A percentile compares a stretch with the other conserved stretches of the same genome.
Evolutionary conservation across 2,888 invertebrate species (phyloP).

Genomic region (Euplagia quadripunctaria): DNA sequence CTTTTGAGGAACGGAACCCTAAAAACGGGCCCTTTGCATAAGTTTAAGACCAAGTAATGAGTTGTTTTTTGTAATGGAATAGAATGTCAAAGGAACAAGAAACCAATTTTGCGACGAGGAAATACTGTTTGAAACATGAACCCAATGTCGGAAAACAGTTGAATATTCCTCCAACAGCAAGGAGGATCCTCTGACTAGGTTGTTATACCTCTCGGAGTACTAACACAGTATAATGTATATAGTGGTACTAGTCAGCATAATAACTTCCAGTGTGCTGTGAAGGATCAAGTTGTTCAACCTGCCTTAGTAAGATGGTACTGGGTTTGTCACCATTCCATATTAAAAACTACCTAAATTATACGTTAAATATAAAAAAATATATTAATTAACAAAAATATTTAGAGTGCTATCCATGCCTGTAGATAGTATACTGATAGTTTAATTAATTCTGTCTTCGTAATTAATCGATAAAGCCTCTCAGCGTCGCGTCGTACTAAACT

Average conservation of each 20-base stretch:
- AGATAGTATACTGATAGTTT: conserved; percentile 8
- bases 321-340: not conserved
- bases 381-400: not conserved
- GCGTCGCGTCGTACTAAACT: not conserved
- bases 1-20: too few relatives aligned
- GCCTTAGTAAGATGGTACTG: not conserved
- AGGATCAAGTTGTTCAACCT: not conserved
- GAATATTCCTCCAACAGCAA: not conserved
- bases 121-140: not conserved
- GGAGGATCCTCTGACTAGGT: not conserved
- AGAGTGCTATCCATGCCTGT: not conserved
- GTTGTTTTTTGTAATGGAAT: not conserved
- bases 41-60: not conserved
- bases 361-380: not conserved
- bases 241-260: not conserved
- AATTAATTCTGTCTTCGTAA: conserved; percentile 22
- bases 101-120: not conserved
- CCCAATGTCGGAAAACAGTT: not conserved
- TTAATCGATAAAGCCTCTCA: conserved; percentile 5
- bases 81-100: not conserved
- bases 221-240: too few relatives aligned
- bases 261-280: not conserved
- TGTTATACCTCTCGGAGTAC: not conserved
- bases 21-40: not conserved
- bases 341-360: not conserved